phyloP scores from a whole-genome alignment of 2,113 vertebrate genomes.

The Emydura subglobosa region DNA sequence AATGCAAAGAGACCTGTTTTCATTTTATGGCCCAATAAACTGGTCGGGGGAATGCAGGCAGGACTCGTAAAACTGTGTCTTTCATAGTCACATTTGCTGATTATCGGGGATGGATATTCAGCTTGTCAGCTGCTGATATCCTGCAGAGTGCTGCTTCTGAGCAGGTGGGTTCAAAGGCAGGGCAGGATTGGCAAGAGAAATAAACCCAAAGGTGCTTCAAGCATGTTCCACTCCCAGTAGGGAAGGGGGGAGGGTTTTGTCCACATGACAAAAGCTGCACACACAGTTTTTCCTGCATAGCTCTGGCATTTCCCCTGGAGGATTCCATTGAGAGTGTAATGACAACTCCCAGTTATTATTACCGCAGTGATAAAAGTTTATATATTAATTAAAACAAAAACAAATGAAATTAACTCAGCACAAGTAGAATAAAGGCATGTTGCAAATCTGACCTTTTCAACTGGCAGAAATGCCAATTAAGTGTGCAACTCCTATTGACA shows the following conservation, averaged over 20 bases:
- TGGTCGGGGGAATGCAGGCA: background rate
- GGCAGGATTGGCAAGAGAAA: background rate
- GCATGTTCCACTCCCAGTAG: fast-evolving
- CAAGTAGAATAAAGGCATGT: background rate
- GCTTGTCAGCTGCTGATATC: background rate
- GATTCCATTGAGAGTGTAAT: background rate
- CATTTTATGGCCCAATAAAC: background rate
- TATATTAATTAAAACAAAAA: background rate
- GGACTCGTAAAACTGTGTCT: background rate
- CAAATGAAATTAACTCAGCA: background rate
- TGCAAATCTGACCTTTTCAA: background rate
- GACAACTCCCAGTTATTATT: background rate
- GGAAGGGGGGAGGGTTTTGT: background rate
- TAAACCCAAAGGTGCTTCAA: background rate
- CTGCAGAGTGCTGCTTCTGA: background rate
- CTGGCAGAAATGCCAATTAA: background rate
- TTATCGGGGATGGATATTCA: background rate
- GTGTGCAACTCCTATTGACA: background rate
- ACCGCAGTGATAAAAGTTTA: background rate
- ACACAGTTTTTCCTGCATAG: background rate
- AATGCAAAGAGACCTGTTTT: background rate
- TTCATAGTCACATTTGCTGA: background rate
- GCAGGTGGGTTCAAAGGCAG: background rate
- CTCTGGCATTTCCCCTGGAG: background rate
- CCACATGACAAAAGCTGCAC: background rate